Evolutionary conservation across 2,888 invertebrate species (phyloP).

Genomic region (Drosophila heteroneura): DNA sequence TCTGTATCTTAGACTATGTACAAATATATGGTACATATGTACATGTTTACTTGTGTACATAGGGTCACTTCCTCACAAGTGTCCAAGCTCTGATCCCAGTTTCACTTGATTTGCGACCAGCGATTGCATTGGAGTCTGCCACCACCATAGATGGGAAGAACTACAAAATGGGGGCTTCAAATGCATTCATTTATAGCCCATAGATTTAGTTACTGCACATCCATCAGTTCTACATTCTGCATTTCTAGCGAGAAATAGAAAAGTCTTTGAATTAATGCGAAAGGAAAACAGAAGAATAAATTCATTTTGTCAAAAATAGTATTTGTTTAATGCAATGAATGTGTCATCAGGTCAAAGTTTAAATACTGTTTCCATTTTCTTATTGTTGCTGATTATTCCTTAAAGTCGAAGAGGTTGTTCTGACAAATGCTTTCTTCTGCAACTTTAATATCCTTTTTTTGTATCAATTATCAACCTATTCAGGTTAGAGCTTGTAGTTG

Average conservation of each 20-base stretch:
- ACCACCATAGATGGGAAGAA: background rate
- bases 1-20: background rate
- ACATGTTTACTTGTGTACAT: background rate
- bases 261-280: background rate
- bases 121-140: background rate
- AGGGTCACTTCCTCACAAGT: background rate
- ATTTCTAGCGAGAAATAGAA: background rate
- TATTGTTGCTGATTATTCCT: background rate
- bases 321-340: background rate
- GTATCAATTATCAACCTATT: background rate
- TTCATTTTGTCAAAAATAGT: background rate
- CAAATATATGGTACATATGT: background rate
- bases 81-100: background rate
- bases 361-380: background rate
- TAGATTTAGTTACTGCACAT: background rate
- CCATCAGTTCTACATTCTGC: background rate
- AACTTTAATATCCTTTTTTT: background rate
- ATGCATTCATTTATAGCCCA: background rate
- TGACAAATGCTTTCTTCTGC: too few relatives aligned
- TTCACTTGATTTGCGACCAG: background rate
- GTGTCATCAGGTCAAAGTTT: background rate
- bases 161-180: background rate
- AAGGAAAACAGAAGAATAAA: background rate
- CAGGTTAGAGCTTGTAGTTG: background rate
- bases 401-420: background rate